Evolutionary conservation across 2,113 vertebrate genomes (phyloP), one percentile per base, ranked within the genome.

Genomic region (Clarias batrachus): DNA sequence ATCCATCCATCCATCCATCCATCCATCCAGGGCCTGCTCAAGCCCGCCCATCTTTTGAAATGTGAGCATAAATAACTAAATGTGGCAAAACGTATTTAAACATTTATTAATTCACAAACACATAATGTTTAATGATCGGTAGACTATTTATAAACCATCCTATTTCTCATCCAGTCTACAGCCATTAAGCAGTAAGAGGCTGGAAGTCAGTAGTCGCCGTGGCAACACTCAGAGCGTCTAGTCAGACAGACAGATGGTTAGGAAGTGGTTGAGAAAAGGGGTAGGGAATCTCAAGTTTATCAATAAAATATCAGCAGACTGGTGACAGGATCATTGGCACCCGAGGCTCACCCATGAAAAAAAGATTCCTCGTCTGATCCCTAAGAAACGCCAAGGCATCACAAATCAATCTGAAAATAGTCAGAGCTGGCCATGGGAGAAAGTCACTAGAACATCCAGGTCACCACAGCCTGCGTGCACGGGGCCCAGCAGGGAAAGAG

Each of bases 141-240:
- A 37, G 68, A 71, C 14, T 71, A 71, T 71, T 71, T 33, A 71
- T 33, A 30, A 48, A 33, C 37, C 33, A n/a, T 73, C 70, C 68
- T 27, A 71, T 16, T 71, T 17, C 27, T 3, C 37, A 16, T 71
- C 30, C 68, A 33, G 16, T 17, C 30, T 33, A 17, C 16, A 71
- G 30, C 25, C 68, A 71, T 37, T 71, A 19, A 17, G 16, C 68
- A 71, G 13, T 33, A 16, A 9, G 14, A 2, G 30, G 37, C 30
- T 71, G 68, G 68, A 16, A 76, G 23, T n/a, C 48, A 54, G 41
- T 54, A 54, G 73, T 76, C 23, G 12, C 48, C 48, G 23, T 76
- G 73, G 73, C 25, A 76, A 56, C 48, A 78, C 76, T 30, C 52
- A 57, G 76, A 57, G 76, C 52, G 5, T 78, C 52, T 78, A 57